These are phyloP conservation scores for Psococerastis gibbosa DNA, from an alignment of 2,888 invertebrate species.

Conservation along the genomic window DNA sequence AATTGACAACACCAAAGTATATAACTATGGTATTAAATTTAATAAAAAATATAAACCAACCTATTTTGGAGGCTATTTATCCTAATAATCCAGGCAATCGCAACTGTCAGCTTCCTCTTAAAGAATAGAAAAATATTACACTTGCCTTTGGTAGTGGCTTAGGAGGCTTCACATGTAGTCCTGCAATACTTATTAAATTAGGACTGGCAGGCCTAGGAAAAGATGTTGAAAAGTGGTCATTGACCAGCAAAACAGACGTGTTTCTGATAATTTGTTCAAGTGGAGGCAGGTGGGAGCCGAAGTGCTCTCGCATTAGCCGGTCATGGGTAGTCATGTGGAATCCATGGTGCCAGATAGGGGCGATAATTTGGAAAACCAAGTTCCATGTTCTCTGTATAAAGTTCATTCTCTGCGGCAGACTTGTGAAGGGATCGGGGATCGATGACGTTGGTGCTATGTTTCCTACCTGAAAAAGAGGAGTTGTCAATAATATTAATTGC, in stretches of 20 bases:
- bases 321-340: not conserved
- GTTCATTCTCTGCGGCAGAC: not conserved
- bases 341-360: not conserved
- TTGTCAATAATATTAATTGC: no score
- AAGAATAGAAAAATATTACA: no score
- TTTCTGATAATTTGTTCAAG: slow-evolving; percentile 2
- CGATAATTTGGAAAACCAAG: not conserved
- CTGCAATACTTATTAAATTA: slow-evolving; percentile 19
- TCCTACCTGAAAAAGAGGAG: slow-evolving; percentile 6
- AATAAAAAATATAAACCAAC: no score
- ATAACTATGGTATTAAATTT: no score
- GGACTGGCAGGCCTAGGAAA: slow-evolving; percentile 4
- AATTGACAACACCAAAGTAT: no score
- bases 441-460: slow-evolving; percentile 1
- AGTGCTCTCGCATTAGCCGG: slow-evolving; percentile 12
- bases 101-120: no score
- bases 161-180: slow-evolving; percentile 2
- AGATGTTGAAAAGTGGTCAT: slow-evolving; percentile 21
- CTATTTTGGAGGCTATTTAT: no score
- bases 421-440: slow-evolving; percentile 4
- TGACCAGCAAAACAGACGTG: slow-evolving; percentile 3
- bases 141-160: slow-evolving; percentile 3
- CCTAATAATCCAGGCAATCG: no score
- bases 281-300: slow-evolving; percentile 13
- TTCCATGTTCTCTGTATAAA: not conserved